Evolutionary conservation across 2,797 vertebrate species (phyloP), one percentile per base, ranked within the genome.

Genomic region (Melanotaenia nigrans): DNA sequence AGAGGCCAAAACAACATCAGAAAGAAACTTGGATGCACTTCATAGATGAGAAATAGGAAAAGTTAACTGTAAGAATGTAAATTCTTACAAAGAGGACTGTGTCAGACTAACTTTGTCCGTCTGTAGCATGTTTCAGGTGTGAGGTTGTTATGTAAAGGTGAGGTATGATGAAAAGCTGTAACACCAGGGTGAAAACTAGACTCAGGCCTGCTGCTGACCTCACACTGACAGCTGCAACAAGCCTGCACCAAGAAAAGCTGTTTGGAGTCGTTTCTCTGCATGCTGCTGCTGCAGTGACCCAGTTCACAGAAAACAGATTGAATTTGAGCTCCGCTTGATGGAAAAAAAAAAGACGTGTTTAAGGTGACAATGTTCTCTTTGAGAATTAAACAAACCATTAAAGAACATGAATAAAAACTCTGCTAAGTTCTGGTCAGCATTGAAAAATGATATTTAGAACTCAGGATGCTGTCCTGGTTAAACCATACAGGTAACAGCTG

Each of bases 81-180:
- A 38, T 38, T 10, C 12, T 38, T 38, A 51, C 22, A 24, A 53
- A 5, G 7, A 53, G 49, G 10, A n/a, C 20, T 53, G 2, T 25
- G 8, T 20, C n/a, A 22, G n/a, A 9, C 47, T 22, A 24, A 51
- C 47, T 51, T 32, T 32, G n/a, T 53, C 49, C 49, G 10, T 49
- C 20, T 49, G 7, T 16, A 56, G 28, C 35, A 56, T 30, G 65
- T 30, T 33, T 62, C 71, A 78, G 68, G 73, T 81, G 73, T 68
- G 62, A 87, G 49, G 24, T 82, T 75, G 82, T 40, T 28, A 72
- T 71, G 77, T 58, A 53, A 69, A 83, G 40, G 54, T 74, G 82
- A 83, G 68, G 61, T 83, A 84, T 83, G 57, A 58, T 30, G 40
- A 77, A 61, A 64, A 59, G 65, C 73, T 36, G n/a, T 83, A n/a